Evolutionary conservation across 2,113 vertebrate species (phyloP), one percentile per base, ranked within the genome.

Genomic region (Colaptes auratus): DNA sequence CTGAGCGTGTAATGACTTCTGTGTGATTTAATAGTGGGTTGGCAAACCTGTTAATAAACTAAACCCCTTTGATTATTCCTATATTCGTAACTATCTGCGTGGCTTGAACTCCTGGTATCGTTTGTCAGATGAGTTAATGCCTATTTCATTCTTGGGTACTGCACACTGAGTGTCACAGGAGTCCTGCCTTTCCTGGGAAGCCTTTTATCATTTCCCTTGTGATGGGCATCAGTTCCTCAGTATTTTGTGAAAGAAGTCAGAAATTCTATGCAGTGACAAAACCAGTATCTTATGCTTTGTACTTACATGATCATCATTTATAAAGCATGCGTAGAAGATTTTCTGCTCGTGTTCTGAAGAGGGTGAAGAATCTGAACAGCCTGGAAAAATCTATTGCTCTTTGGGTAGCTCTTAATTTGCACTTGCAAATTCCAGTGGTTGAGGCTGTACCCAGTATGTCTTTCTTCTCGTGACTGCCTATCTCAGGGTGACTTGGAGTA

Each of bases 291-390:
- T 44, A 17, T 50, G 39, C 30, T 82, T 73, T 65, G 42, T 71
- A 23, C 24, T 55, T 63, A n/a, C 0, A 0, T 36, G 21, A 23
- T 12, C 64, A 31, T 65, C 8, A 0, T 53, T 87, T 31, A 2
- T 33, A 52, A 74, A 90, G 56, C 20, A 15, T 55, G 19, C 8
- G 3, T 50, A 33, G 55, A 33, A 59, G 16, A 46, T 24, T 67
- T 91, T 12, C 56, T 16, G 21, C 21, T 56, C 52, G 12, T 74
- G 42, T 30, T 64, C 30, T 91, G 69, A 59, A 72, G 53, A 67
- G 30, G 9, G 1, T 39, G 30, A 83, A 71, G 48, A 35, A 42
- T 64, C 61, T 84, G 56, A 5, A 48, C 59, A 72, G 31, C 53
- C 39, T 85, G 0, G 1, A 39, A 23, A n/a, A 46, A 17, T 63